These are phyloP conservation scores for Pseudochromis fuscus DNA, from an alignment of 2,797 vertebrate species.

Conservation along the genomic window DNA sequence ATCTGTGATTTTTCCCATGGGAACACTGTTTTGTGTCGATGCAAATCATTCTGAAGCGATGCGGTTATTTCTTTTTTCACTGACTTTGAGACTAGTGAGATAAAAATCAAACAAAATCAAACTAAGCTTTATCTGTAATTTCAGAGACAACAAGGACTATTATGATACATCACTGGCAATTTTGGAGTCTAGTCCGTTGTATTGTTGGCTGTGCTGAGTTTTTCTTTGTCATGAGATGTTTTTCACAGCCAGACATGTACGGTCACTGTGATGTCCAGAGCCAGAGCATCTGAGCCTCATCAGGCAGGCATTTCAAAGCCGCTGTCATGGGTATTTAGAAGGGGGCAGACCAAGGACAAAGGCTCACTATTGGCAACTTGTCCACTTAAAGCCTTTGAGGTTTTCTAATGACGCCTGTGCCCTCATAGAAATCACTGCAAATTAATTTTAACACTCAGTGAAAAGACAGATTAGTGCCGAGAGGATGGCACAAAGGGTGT, in stretches of 20 bases:
- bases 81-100: constrained; percentile 52
- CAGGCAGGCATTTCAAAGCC: constrained; percentile 80
- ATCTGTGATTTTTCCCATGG: constrained; percentile 81
- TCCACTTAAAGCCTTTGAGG: constrained; percentile 87
- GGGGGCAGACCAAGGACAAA: constrained; percentile 81
- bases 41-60: constrained; percentile 70
- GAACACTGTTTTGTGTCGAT: constrained; percentile 74
- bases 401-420: constrained; percentile 89
- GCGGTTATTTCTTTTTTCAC: constrained; percentile 71
- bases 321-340: constrained; percentile 81
- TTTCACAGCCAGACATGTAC: constrained; percentile 64
- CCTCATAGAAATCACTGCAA: constrained; percentile 91
- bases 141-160: constrained; percentile 60
- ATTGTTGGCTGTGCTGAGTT: constrained; percentile 63
- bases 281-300: constrained; percentile 73
- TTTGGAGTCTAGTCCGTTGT: constrained; percentile 54
- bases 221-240: constrained; percentile 75
- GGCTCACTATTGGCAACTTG: constrained; percentile 82
- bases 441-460: constrained; percentile 93
- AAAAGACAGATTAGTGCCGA: constrained; percentile 92
- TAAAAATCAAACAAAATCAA: constrained; percentile 65
- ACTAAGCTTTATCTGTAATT: constrained; percentile 69
- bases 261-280: constrained; percentile 69
- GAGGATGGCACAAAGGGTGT: constrained; percentile 88
- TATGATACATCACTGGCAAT: constrained; percentile 46